Evolutionary conservation across 2,888 invertebrate genomes (phyloP), one percentile per base, ranked within the genome.

Genomic region (Mactromeris polynyma): DNA sequence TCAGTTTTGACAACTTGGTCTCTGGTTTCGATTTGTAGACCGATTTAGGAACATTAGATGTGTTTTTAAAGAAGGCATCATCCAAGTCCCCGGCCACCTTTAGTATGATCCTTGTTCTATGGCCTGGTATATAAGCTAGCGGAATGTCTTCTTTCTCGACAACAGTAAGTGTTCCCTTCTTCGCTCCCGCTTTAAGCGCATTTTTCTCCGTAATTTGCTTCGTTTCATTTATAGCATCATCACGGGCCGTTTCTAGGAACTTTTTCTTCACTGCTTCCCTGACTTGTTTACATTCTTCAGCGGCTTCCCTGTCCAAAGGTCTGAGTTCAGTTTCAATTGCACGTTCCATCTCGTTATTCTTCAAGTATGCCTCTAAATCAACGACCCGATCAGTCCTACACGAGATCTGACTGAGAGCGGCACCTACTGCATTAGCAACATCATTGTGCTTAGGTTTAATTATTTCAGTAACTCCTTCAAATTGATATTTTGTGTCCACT

Each of bases 371-470:
- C 26, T 91, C 85, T 31, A 96, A 87, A 80, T 92, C 93, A 11
- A 94, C 93, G 2, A 95, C 93, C 1, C 89, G 82, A 79, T 96
- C 96, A 9, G 95, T 88, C 31, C 69, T 92, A 2, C 94, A 94
- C 2, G 95, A 94, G 1, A 96, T 93, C 85, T 96, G 96, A 83
- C 96, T 95, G 1, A 96, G 91, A 0, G 96, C 96, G 7, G 96
- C 96, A 14, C 96, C 96, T 3, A 96, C 94, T 7, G 96, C 96
- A 92, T 96, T 96, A 7, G 96, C 96, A 26, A 96, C 96, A 79
- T 95, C 94, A 51, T 88, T 93, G 85, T 95, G 84, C 26, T 91
- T 83, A 9, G 95, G 95, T 6, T 89, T 78, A 3, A 94, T 81
- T 0, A 95, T 79, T 36, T 89, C 78, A 11, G 92, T 92, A 11